Conservation (phyloP, 2,113 vertebrate genomes). For the Muntiacus muntjak region DNA sequence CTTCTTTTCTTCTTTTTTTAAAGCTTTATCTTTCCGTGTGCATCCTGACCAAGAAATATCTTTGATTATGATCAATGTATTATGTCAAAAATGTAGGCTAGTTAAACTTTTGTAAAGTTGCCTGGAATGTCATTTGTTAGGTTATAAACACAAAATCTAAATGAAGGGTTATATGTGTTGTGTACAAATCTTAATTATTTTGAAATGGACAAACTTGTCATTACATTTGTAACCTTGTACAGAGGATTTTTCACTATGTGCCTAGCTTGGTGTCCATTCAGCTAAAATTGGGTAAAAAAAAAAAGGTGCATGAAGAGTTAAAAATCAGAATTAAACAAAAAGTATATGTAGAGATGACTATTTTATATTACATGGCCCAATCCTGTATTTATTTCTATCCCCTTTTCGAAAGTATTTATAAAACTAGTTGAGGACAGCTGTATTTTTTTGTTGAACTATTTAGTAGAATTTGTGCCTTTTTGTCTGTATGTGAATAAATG, state of each 20-base stretch:
- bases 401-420: constrained; percentile 89
- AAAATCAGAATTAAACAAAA: constrained; percentile 80
- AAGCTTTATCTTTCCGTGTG: constrained; percentile 76
- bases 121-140: constrained; percentile 82
- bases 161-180: constrained; percentile 79
- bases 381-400: constrained; percentile 88
- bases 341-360: constrained; percentile 89
- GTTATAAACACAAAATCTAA: constrained; percentile 75
- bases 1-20: neutral
- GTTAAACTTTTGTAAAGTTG: constrained; percentile 80
- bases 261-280: constrained; percentile 88
- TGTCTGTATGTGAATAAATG: constrained; percentile 90
- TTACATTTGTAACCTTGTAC: constrained; percentile 85
- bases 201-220: constrained; percentile 73
- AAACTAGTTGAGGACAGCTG: constrained; percentile 88
- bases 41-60: constrained; percentile 80
- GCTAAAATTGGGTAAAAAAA: constrained; percentile 77
- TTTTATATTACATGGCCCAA: constrained; percentile 88
- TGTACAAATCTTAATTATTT: constrained; percentile 78
- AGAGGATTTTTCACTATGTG: constrained; percentile 87
- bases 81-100: constrained; percentile 80
- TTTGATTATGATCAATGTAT: constrained; percentile 74
- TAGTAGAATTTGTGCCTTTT: constrained; percentile 90
- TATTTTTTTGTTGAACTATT: constrained; percentile 89
- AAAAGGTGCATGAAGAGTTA: constrained; percentile 85